A percentile compares a stretch with the other conserved stretches of the same genome.
These are phyloP conservation scores for Pomatostomus ruficeps DNA, from an alignment of 2,113 vertebrate genomes.

Conservation along the genomic window DNA sequence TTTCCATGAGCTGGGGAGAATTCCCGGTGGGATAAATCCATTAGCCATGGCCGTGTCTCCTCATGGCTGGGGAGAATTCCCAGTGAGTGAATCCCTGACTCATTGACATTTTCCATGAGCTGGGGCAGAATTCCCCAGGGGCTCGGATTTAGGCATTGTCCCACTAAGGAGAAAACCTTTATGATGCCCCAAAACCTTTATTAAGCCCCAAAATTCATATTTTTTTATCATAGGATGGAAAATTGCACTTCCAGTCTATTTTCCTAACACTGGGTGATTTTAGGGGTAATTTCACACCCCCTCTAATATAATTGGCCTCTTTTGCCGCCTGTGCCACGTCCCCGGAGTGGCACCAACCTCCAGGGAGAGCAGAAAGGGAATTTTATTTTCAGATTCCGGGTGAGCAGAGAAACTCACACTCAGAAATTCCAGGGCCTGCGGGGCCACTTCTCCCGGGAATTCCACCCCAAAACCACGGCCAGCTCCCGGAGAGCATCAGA, in stretches of 20 bases:
- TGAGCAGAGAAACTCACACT: background rate
- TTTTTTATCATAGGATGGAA: background rate
- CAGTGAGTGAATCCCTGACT: too few species aligned
- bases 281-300: background rate
- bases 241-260: background rate
- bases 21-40: too few species aligned
- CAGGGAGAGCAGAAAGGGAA: background rate
- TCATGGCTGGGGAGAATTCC: too few species aligned
- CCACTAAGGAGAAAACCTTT: background rate
- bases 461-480: background rate
- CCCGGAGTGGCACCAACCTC: background rate
- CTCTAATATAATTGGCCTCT: background rate
- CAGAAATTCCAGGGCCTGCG: background rate
- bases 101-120: too few species aligned
- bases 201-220: too few species aligned
- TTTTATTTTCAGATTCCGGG: background rate
- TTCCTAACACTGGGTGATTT: background rate
- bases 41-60: too few species aligned
- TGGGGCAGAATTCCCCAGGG: too few species aligned
- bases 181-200: too few species aligned
- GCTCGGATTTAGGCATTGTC: background rate
- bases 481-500: background rate
- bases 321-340: background rate
- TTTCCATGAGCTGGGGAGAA: background rate
- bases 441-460: background rate